Evolutionary conservation across 2,888 invertebrate species (phyloP), one percentile per base, ranked within the genome.

Genomic region (Hypselothyrea guttata): DNA sequence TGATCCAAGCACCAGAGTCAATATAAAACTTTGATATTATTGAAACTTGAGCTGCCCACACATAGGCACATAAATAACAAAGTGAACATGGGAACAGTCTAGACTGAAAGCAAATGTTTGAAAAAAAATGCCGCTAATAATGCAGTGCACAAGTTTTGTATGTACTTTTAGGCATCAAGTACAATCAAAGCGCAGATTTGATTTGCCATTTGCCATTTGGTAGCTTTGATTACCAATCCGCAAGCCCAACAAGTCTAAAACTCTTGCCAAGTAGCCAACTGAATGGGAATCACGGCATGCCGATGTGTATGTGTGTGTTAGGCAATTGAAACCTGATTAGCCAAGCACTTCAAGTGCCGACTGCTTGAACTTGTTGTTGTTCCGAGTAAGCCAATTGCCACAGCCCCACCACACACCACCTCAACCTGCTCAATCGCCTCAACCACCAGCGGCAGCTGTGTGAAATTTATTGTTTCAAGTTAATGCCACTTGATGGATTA

Each of bases 401-500:
- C 66, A 30, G 51, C 49, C 52, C 22, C 41, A 27, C 4, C 5
- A 9, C 2, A 16, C n/a, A 28, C 49, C 49, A n/a, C n/a, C n/a
- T n/a, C n/a, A n/a, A n/a, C n/a, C n/a, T n/a, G n/a, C n/a, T n/a
- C n/a, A n/a, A n/a, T 22, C 34, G 13, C 34, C 7, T 34, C 54
- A 49, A 22, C n/a, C 54, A 40, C 27, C 16, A 35, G 35, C 60
- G 49, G 60, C 62, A 66, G 48, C 71, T 68, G 78, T 68, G 74
- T 67, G 69, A 76, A 85, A 84, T 84, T 85, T 87, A 86, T 87
- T 84, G 84, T 83, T 81, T 86, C 81, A 84, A 75, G 74, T 72
- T 78, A 85, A 85, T 84, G 71, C 86, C 87, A 85, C 87, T 87
- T 87, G 84, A 85, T 85, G 84, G 86, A 85, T 85, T 86, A 87